A percentile compares a stretch with the other conserved stretches of the same genome.
Conservation (phyloP, 2,113 vertebrate genomes). For the Etheostoma spectabile region DNA sequence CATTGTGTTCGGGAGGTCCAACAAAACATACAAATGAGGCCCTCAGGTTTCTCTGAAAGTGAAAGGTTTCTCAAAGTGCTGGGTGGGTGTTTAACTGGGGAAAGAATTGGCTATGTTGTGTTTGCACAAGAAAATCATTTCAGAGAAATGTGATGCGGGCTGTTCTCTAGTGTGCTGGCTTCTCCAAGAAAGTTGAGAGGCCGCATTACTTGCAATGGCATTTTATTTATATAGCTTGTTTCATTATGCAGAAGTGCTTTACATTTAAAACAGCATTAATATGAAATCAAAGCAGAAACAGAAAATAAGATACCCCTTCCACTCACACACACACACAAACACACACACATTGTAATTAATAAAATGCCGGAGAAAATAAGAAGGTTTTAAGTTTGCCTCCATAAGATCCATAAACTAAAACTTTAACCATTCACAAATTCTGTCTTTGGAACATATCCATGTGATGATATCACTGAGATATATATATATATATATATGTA, state of each 20-base stretch:
- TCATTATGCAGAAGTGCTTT: too few relatives aligned
- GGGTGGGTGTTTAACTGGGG: constrained; percentile 22
- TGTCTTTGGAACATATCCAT: not conserved
- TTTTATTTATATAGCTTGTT: too few relatives aligned
- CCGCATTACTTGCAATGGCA: not conserved
- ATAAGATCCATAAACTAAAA: not conserved
- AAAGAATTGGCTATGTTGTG: not conserved
- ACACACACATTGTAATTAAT: too few relatives aligned
- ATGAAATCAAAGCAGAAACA: too few relatives aligned
- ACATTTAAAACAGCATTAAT: too few relatives aligned
- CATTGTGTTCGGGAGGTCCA: constrained; percentile 64
- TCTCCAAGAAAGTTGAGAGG: not conserved
- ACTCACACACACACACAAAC: too few relatives aligned
- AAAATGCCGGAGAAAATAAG: too few relatives aligned
- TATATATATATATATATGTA: too few relatives aligned
- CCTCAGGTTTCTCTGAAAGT: constrained; percentile 57
- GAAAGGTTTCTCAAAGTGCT: constrained; percentile 42
- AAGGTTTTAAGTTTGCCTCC: too few relatives aligned
- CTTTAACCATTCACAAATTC: too few relatives aligned
- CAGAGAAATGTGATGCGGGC: not conserved
- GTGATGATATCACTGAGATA: too few relatives aligned
- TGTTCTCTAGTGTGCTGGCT: not conserved
- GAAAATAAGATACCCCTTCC: too few relatives aligned
- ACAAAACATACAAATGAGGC: constrained; percentile 80
- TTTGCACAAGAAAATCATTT: constrained; percentile 6